These are phyloP conservation scores for Lamprologus lemairii DNA, from an alignment of 2,113 vertebrate species.

Conservation along the genomic window DNA sequence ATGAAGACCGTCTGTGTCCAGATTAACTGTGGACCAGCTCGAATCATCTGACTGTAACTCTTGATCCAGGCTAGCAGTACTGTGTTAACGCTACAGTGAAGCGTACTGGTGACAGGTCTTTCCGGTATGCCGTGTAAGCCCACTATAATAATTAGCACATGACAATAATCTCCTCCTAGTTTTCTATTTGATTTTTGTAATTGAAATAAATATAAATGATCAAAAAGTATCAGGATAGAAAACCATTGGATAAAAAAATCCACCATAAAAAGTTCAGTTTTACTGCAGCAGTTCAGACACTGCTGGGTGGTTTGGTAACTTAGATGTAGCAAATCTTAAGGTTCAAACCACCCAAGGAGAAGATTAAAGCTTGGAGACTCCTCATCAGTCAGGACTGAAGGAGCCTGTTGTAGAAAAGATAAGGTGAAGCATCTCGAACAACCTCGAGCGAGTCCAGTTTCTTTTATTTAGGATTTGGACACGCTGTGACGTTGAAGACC, in stretches of 20 bases:
- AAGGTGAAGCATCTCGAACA: background rate
- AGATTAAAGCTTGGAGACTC: background rate
- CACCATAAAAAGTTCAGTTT: background rate
- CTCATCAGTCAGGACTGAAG: background rate
- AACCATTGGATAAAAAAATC: background rate
- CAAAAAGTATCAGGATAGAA: background rate
- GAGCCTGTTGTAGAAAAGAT: background rate
- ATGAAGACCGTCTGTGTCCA: background rate
- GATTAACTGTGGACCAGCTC: background rate
- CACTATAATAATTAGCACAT: background rate
- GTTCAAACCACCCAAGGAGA: background rate
- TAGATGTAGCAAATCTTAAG: background rate
- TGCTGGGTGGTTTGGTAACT: background rate
- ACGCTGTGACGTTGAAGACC: background rate
- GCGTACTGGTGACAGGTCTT: background rate
- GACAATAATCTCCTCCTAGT: background rate
- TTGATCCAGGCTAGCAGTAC: background rate
- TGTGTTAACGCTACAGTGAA: background rate
- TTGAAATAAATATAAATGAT: fast-evolving
- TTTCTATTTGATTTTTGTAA: background rate
- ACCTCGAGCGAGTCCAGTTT: background rate
- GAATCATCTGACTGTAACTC: background rate
- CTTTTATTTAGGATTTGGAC: background rate
- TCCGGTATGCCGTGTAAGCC: background rate
- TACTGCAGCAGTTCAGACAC: background rate